These are phyloP conservation scores for Tenodera sinensis DNA, from an alignment of 2,888 invertebrate genomes.

Conservation along the genomic window DNA sequence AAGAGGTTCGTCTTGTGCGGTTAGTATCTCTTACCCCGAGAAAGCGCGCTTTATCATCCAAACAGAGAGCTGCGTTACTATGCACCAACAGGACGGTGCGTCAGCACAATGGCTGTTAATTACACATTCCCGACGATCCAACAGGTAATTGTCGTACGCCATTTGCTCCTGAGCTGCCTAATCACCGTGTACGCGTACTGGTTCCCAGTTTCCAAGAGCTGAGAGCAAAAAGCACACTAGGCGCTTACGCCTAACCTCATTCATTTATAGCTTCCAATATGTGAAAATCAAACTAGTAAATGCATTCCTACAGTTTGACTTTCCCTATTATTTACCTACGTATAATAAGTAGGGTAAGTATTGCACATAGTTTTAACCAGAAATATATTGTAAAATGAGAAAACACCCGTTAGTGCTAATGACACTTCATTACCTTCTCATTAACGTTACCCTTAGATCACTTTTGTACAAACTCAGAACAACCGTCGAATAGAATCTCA, in stretches of 20 bases:
- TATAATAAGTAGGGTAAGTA: too few species aligned
- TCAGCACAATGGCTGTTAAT: background rate
- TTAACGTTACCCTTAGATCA: too few species aligned
- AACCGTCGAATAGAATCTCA: too few species aligned
- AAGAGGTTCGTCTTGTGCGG: background rate
- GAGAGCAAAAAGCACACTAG: background rate
- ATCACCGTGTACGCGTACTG: background rate
- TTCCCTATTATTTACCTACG: too few species aligned
- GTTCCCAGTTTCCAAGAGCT: background rate
- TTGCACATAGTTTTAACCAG: too few species aligned
- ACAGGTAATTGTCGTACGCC: background rate
- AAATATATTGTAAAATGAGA: too few species aligned
- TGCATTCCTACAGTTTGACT: too few species aligned
- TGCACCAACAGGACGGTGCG: background rate
- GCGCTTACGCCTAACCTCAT: background rate
- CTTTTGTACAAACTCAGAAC: too few species aligned
- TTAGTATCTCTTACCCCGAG: background rate
- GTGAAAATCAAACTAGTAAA: too few species aligned
- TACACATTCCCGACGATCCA: conserved; percentile 1
- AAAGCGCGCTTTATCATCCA: background rate
- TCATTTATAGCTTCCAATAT: too few species aligned
- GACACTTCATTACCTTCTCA: too few species aligned
- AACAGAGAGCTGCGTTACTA: background rate
- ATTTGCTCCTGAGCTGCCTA: background rate
- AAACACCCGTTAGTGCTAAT: too few species aligned